A percentile compares a stretch with the other conserved stretches of the same genome.
phyloP scores from a whole-genome alignment of 2,797 vertebrate genomes.

The Acipenser transmontanus region DNA sequence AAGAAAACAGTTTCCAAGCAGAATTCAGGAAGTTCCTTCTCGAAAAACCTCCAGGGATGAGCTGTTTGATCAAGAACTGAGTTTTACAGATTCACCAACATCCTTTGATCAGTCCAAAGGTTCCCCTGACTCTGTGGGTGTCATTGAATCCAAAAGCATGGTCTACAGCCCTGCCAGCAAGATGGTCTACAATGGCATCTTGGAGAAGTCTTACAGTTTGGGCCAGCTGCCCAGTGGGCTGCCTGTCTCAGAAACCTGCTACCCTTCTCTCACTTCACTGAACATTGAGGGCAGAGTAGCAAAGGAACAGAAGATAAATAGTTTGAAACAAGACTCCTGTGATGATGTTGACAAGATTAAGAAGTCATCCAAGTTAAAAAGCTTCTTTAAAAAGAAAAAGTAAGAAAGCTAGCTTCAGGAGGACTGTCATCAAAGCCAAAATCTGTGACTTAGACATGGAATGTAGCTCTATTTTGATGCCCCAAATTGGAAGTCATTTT shows the following conservation, averaged over 20 bases:
- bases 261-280: slow-evolving; percentile 76
- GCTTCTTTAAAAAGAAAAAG: slow-evolving; percentile 92
- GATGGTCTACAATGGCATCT: slow-evolving; percentile 81
- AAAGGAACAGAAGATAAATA: slow-evolving; percentile 76
- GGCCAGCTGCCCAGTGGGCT: slow-evolving; percentile 76
- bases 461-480: slow-evolving; percentile 74
- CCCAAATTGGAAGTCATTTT: slow-evolving; percentile 59
- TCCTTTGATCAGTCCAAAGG: slow-evolving; percentile 66
- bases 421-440: slow-evolving; percentile 54
- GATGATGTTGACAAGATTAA: slow-evolving; percentile 87
- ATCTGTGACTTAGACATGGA: slow-evolving; percentile 52
- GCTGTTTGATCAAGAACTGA: slow-evolving; percentile 67
- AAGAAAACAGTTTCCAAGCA: slow-evolving; percentile 73
- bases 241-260: slow-evolving; percentile 65
- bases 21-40: slow-evolving; percentile 69
- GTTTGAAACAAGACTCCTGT: slow-evolving; percentile 80
- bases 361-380: slow-evolving; percentile 93
- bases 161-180: slow-evolving; percentile 77
- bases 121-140: slow-evolving; percentile 71
- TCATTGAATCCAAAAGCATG: slow-evolving; percentile 73
- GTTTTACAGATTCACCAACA: slow-evolving; percentile 60
- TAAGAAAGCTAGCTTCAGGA: slow-evolving; percentile 30
- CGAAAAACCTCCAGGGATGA: slow-evolving; percentile 85
- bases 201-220: slow-evolving; percentile 97
- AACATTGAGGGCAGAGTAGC: slow-evolving; percentile 70